A percentile compares a stretch with the other conserved stretches of the same genome.
Conservation (phyloP, 2,888 invertebrate species). For the Smittia aterrima region DNA sequence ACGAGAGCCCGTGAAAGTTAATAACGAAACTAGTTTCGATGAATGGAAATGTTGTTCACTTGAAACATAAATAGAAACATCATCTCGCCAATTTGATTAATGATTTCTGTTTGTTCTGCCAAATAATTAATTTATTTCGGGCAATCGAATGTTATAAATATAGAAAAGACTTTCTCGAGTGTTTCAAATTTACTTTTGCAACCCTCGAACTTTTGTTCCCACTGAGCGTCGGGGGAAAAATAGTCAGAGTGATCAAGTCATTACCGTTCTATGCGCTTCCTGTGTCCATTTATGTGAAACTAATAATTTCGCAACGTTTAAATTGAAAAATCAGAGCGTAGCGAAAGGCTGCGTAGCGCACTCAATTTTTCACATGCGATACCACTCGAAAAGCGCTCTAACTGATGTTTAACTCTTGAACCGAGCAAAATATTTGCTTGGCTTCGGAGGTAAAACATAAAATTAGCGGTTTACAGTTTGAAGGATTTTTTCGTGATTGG, state of each 20-base stretch:
- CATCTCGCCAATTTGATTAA: constrained; percentile 33
- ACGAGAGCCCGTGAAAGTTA: neutral
- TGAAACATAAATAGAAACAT: constrained; percentile 13
- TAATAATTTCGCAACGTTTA: constrained; percentile 9
- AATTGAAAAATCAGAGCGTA: constrained; percentile 18
- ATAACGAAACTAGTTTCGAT: constrained; percentile 13
- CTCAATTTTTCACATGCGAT: neutral
- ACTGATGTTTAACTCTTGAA: constrained; percentile 19
- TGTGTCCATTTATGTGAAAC: constrained; percentile 26
- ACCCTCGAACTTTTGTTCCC: neutral
- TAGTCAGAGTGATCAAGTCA: neutral
- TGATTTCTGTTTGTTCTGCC: constrained; percentile 14
- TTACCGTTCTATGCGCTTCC: neutral
- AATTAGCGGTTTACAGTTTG: constrained; percentile 9
- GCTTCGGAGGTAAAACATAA: constrained; percentile 15
- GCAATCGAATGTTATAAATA: constrained; percentile 34
- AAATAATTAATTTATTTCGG: constrained; percentile 38
- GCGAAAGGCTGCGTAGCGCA: neutral
- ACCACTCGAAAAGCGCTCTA: neutral
- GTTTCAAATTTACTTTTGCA: constrained; percentile 32
- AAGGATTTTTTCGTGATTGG: neutral
- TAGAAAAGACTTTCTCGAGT: constrained; percentile 25
- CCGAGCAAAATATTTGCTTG: constrained; percentile 18
- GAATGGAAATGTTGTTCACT: constrained; percentile 13
- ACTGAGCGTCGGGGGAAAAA: neutral